phyloP scores from a whole-genome alignment of 2,888 invertebrate genomes.

The Chrysopilus asiliformis region DNA sequence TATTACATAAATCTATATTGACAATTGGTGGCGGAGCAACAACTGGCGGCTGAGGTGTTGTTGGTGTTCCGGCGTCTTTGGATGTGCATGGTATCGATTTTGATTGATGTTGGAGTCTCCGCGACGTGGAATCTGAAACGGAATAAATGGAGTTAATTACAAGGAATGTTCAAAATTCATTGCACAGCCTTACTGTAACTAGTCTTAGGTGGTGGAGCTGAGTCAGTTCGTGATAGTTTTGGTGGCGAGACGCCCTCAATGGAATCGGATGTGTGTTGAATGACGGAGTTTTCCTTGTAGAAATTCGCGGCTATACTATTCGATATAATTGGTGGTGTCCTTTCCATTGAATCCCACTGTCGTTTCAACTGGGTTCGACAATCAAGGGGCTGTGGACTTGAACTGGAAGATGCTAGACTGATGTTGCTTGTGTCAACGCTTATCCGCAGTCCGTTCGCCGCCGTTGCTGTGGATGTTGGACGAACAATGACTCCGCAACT shows the following conservation, averaged over 20 bases:
- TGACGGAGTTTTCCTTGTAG: conserved; percentile 10
- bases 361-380: conserved; percentile 13
- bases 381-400: conserved; percentile 6
- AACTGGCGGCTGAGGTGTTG: conserved; percentile 17
- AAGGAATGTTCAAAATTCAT: neutral
- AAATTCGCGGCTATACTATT: conserved; percentile 5
- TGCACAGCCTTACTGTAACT: neutral
- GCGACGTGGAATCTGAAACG: conserved; percentile 6
- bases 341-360: conserved; percentile 10
- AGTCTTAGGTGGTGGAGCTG: conserved; percentile 12
- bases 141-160: too few species aligned
- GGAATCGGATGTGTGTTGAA: conserved; percentile 10
- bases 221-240: conserved; percentile 16
- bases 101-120: conserved; percentile 21
- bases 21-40: conserved; percentile 32
- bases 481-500: conserved; percentile 12
- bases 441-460: neutral
- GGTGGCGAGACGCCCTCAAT: conserved; percentile 6
- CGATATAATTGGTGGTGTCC: neutral
- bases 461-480: neutral
- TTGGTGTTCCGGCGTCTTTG: conserved; percentile 8
- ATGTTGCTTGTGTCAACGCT: neutral
- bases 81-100: conserved; percentile 19
- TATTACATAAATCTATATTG: conserved; percentile 29
- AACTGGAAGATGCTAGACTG: conserved; percentile 5